A percentile compares a stretch with the other conserved stretches of the same genome.
phyloP scores from a whole-genome alignment of 92 coral and sea anemone species.

The Chrysogorgia sp. region DNA sequence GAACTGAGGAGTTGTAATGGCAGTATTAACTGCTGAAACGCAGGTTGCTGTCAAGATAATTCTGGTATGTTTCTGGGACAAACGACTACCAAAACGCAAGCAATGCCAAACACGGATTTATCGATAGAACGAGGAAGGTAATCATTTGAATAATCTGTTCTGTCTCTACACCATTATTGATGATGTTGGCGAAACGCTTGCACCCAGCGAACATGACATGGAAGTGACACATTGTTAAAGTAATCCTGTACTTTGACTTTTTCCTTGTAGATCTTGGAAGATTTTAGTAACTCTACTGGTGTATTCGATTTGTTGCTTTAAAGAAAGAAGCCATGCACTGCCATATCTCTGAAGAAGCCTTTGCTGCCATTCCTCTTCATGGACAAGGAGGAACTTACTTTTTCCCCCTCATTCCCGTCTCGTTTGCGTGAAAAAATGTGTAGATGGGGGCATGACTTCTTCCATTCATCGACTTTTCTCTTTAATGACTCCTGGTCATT shows the following conservation, averaged over 20 bases:
- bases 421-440: slow-evolving; percentile 42
- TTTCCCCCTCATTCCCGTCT: slow-evolving; percentile 32
- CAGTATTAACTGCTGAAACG: slow-evolving; percentile 55
- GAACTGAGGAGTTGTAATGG: slow-evolving; percentile 23
- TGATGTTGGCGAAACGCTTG: no score
- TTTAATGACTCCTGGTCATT: no score
- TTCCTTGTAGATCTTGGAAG: no score
- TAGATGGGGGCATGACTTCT: no score
- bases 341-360: no score
- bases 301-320: no score
- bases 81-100: slow-evolving; percentile 61
- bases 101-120: slow-evolving; percentile 71
- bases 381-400: slow-evolving; percentile 54
- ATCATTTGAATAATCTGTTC: slow-evolving; percentile 61
- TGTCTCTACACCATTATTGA: slow-evolving; percentile 68
- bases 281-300: no score
- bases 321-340: no score
- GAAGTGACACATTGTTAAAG: no score
- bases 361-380: slow-evolving; percentile 69
- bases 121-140: slow-evolving; percentile 61
- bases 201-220: no score
- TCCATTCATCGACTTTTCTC: no score
- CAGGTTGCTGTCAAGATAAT: slow-evolving; percentile 62
- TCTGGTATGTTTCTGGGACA: slow-evolving; percentile 56
- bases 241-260: no score